Conservation (phyloP, 2,888 invertebrate genomes). For the Mellilla xanthometata region DNA sequence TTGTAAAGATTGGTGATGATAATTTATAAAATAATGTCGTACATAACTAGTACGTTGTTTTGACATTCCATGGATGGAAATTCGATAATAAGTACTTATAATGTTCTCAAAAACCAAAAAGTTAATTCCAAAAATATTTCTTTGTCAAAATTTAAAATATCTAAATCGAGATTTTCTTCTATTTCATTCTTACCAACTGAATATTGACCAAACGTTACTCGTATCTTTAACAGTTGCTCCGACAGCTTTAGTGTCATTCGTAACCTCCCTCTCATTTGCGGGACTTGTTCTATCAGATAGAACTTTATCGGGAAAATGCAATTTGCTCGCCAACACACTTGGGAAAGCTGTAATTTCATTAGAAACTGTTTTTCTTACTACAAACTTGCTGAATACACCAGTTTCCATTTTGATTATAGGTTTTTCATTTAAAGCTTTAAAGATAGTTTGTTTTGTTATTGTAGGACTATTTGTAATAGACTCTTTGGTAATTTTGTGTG, state of each 20-base stretch:
- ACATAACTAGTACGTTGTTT: no score
- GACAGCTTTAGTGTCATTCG: conserved; percentile 6
- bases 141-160: no score
- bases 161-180: conserved; percentile 1
- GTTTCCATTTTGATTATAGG: conserved; percentile 1
- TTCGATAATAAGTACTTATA: no score
- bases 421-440: conserved; percentile 6
- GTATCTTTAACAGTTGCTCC: conserved; percentile 10
- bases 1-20: no score
- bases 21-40: no score
- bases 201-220: not conserved
- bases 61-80: no score
- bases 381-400: conserved; percentile 11
- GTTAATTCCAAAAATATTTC: no score
- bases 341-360: conserved; percentile 16
- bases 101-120: no score
- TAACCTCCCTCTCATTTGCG: conserved; percentile 9
- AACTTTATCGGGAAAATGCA: conserved; percentile 17
- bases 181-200: conserved; percentile 11
- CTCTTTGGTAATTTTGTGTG: no score
- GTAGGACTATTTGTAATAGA: no score
- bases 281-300: conserved; percentile 9
- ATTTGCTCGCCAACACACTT: conserved; percentile 20
- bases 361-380: conserved; percentile 9
- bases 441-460: not conserved